phyloP scores from a whole-genome alignment of 1,140 invertebrate genomes.

The Harlomillsia oculata region DNA sequence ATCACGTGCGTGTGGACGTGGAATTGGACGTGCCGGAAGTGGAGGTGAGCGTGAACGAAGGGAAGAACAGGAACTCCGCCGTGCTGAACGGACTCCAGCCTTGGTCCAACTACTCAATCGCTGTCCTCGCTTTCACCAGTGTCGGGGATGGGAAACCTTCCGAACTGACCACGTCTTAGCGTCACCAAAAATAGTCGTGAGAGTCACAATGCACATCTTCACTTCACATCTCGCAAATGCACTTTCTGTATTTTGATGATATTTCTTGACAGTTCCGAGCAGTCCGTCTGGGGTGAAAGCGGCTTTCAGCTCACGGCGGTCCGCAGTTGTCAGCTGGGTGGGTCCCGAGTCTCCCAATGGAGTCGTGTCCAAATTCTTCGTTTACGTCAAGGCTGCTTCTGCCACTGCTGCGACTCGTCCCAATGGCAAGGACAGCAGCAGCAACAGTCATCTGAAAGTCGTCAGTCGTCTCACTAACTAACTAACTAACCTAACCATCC shows the following conservation, averaged over 20 bases:
- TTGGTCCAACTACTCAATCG: conserved; percentile 44
- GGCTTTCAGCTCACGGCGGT: conserved; percentile 65
- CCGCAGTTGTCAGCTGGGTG: conserved; percentile 75
- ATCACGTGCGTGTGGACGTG: not conserved
- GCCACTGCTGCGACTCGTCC: not conserved
- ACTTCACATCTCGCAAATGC: not conserved
- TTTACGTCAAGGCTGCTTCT: conserved; percentile 47
- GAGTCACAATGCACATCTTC: not conserved
- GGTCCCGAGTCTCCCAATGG: conserved; percentile 50
- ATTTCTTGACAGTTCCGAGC: conserved; percentile 76
- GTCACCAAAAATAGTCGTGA: not conserved
- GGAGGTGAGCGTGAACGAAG: conserved; percentile 31
- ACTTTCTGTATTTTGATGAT: conserved; percentile 32
- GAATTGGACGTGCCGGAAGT: conserved; percentile 21
- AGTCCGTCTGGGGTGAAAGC: conserved; percentile 80
- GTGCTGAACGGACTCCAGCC: conserved; percentile 35
- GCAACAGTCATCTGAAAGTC: no score
- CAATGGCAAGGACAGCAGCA: no score
- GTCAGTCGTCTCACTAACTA: no score
- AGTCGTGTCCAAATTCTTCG: conserved; percentile 52
- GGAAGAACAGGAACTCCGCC: no score
- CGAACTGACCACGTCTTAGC: conserved; percentile 29
- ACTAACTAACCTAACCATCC: no score
- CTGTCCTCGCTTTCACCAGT: conserved; percentile 46
- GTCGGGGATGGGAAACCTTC: conserved; percentile 47